These are phyloP conservation scores for Polymixis flavicincta DNA, from an alignment of 2,888 invertebrate genomes.

Conservation along the genomic window DNA sequence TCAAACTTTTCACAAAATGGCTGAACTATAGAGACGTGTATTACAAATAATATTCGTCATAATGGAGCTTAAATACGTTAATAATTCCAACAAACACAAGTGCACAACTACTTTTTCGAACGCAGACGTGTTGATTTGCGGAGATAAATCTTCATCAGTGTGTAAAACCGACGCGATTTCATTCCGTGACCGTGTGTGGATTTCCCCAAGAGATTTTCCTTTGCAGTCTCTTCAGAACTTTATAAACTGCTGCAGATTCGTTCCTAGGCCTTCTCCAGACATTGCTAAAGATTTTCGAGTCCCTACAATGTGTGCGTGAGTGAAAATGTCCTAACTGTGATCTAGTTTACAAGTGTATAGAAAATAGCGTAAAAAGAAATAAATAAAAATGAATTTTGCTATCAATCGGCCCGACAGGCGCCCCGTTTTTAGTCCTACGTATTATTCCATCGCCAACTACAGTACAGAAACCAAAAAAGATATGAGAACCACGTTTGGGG, in stretches of 20 bases:
- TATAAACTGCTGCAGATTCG: constrained; percentile 76
- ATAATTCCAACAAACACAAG: constrained; percentile 78
- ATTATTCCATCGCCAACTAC: constrained; percentile 78
- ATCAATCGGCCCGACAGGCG: constrained; percentile 80
- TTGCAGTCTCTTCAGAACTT: constrained; percentile 69
- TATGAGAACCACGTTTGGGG: constrained; percentile 76
- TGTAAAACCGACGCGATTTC: constrained; percentile 70
- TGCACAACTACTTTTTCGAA: constrained; percentile 75
- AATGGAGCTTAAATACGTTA: constrained; percentile 86
- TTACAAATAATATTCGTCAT: constrained; percentile 74
- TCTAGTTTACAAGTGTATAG: constrained; percentile 67
- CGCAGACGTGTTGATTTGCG: constrained; percentile 75
- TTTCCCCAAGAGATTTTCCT: constrained; percentile 70
- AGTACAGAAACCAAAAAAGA: constrained; percentile 78
- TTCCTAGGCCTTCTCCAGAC: constrained; percentile 80
- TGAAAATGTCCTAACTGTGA: constrained; percentile 78
- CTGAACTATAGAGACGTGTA: constrained; percentile 89
- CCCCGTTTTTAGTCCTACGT: constrained; percentile 74
- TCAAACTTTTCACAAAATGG: constrained; percentile 85
- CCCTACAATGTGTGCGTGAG: constrained; percentile 73
- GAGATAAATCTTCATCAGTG: constrained; percentile 73
- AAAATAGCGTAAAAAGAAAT: constrained; percentile 63
- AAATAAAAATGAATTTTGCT: constrained; percentile 79
- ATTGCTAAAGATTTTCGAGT: constrained; percentile 70
- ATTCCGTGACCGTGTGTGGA: constrained; percentile 74